phyloP scores from a whole-genome alignment of 2,797 vertebrate genomes.

The Megalops cyprinoides region DNA sequence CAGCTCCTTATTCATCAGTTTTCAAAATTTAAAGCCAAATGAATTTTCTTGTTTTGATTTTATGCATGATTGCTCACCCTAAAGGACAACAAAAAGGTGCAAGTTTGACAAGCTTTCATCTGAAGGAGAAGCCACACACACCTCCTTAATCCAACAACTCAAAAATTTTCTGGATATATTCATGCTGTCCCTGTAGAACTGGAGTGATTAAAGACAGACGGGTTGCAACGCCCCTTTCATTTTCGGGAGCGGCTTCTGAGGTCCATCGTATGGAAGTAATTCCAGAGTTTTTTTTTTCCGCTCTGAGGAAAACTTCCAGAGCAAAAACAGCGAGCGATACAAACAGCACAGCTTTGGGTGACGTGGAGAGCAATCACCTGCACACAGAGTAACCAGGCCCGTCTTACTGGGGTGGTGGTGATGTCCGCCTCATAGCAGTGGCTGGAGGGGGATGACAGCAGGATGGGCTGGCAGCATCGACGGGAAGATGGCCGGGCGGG shows the following conservation, averaged over 20 bases:
- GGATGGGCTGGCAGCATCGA: constrained; percentile 73
- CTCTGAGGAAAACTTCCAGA: neutral
- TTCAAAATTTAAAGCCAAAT: neutral
- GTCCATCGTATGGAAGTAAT: no score
- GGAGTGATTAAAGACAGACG: neutral
- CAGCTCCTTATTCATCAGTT: neutral
- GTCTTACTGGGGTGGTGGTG: neutral
- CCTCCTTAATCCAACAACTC: no score
- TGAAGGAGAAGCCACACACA: neutral
- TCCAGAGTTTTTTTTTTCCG: neutral
- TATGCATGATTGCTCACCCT: constrained; percentile 7
- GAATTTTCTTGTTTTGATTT: neutral
- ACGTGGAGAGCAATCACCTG: neutral
- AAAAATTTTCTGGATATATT: neutral
- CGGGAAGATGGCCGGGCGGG: constrained; percentile 67
- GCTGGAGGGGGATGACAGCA: constrained; percentile 77
- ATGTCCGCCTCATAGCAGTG: constrained; percentile 69
- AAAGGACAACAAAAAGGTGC: neutral
- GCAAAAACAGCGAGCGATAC: neutral
- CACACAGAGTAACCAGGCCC: neutral
- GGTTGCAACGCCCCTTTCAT: neutral
- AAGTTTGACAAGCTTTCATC: neutral
- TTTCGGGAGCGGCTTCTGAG: no score
- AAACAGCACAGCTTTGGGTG: neutral
- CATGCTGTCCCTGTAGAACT: neutral